phyloP scores from a whole-genome alignment of 1,140 invertebrate species.

The Drosophila melanica region DNA sequence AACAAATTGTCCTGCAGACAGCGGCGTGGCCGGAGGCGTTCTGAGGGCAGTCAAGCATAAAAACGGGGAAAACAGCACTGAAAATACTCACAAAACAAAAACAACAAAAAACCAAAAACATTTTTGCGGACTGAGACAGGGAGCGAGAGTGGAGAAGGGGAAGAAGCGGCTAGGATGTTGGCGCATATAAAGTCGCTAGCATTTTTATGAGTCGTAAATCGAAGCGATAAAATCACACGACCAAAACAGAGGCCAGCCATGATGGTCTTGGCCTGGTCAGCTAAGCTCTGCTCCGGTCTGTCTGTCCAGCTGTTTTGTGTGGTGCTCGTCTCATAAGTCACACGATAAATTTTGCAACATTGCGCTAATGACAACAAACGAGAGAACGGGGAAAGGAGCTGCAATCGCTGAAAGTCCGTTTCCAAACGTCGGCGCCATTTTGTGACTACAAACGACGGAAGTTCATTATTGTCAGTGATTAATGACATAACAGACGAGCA shows the following conservation, averaged over 20 bases:
- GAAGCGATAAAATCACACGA: slow-evolving; percentile 80
- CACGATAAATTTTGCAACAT: slow-evolving; percentile 82
- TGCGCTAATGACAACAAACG: slow-evolving; percentile 74
- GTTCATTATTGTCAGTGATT: slow-evolving; percentile 84
- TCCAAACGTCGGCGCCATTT: slow-evolving; percentile 52
- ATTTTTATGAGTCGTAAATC: slow-evolving; percentile 82
- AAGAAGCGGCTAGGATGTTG: slow-evolving; percentile 17
- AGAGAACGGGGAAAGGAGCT: background rate
- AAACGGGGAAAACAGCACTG: slow-evolving; percentile 53
- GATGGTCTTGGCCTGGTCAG: slow-evolving; percentile 17
- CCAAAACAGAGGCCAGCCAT: slow-evolving; percentile 57
- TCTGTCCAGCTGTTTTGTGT: slow-evolving; percentile 31
- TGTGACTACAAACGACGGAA: slow-evolving; percentile 71
- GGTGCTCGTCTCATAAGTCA: slow-evolving; percentile 62
- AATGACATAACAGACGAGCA: slow-evolving; percentile 64
- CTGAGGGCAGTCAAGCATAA: slow-evolving; percentile 61
- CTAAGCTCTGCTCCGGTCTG: slow-evolving; percentile 16
- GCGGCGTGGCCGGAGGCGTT: background rate
- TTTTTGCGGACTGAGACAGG: background rate
- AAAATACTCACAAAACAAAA: slow-evolving; percentile 25
- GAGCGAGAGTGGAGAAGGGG: background rate
- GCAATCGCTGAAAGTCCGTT: slow-evolving; percentile 43
- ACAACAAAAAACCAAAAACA: slow-evolving; percentile 1
- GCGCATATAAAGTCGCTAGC: slow-evolving; percentile 71
- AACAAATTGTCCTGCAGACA: slow-evolving; percentile 53